Conservation (phyloP, 1,140 invertebrate species). For the Diachasma alloeum region DNA sequence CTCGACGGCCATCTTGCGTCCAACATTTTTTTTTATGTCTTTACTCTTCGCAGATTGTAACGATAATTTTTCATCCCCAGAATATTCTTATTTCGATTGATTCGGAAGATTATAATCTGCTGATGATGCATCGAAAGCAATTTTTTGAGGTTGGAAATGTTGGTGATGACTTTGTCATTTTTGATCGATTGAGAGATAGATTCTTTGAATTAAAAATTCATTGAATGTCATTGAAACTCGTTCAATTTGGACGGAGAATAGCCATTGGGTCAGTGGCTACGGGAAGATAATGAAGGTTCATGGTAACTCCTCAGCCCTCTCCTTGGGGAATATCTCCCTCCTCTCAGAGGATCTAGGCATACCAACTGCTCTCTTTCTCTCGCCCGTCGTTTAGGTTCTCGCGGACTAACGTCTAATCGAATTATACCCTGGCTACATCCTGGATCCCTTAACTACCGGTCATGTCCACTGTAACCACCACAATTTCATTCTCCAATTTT, state of each 20-base stretch:
- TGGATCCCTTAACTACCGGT: not conserved
- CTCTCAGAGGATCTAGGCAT: not conserved
- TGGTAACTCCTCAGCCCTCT: conserved; percentile 29
- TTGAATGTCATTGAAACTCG: conserved; percentile 50
- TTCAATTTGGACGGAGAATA: conserved; percentile 57
- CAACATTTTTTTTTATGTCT: conserved; percentile 7
- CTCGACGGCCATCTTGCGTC: conserved; percentile 22
- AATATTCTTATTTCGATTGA: no score
- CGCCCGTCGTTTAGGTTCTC: conserved; percentile 32
- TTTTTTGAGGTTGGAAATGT: no score
- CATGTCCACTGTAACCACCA: conserved; percentile 5
- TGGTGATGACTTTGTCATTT: no score
- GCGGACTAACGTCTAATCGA: conserved; percentile 58
- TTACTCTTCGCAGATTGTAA: not conserved
- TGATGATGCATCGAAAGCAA: no score
- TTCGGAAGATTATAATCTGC: no score
- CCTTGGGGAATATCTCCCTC: conserved; percentile 26
- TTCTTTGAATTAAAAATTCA: conserved; percentile 11
- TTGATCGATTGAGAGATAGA: not conserved
- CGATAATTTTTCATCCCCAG: not conserved
- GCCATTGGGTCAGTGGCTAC: conserved; percentile 54
- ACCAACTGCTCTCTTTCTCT: conserved; percentile 37
- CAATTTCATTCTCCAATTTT: no score
- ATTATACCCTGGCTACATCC: conserved; percentile 49
- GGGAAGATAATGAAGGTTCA: conserved; percentile 64